phyloP scores from a whole-genome alignment of 2,113 vertebrate genomes.

The Bujurquina vittata region DNA sequence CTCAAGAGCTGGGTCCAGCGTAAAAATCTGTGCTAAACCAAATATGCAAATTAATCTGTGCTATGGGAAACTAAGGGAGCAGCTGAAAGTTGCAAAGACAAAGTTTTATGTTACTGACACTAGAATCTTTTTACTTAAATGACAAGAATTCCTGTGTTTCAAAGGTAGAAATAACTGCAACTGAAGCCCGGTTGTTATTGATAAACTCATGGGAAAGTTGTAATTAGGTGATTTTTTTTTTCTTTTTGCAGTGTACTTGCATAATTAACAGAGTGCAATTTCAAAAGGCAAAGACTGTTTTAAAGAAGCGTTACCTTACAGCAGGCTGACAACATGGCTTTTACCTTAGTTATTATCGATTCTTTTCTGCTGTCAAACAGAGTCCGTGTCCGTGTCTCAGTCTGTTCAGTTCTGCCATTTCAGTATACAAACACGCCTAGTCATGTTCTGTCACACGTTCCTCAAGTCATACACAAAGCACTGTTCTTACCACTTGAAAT shows the following conservation, averaged over 20 bases:
- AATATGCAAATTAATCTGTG: too few relatives aligned
- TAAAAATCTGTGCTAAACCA: too few relatives aligned
- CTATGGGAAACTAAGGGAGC: too few relatives aligned
- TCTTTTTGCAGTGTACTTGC: background rate
- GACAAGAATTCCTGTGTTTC: background rate
- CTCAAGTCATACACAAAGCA: background rate
- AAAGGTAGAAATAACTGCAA: background rate
- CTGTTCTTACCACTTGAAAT: background rate
- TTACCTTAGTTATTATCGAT: background rate
- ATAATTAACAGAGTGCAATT: background rate
- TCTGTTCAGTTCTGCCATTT: background rate
- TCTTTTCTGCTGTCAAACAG: background rate
- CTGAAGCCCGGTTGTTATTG: background rate
- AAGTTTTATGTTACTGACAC: background rate
- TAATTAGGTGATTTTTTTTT: background rate
- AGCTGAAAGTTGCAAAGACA: background rate
- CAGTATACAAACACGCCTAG: background rate
- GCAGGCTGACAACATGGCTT: background rate
- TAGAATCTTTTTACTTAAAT: background rate
- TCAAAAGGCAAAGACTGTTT: slow-evolving; percentile 18
- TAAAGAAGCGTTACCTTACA: background rate
- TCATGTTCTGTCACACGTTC: background rate
- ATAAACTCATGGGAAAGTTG: background rate
- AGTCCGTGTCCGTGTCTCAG: background rate
- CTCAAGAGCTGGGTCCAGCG: too few relatives aligned